These are phyloP conservation scores for Calephelis nemesis DNA, from an alignment of 1,140 invertebrate species.

Conservation along the genomic window DNA sequence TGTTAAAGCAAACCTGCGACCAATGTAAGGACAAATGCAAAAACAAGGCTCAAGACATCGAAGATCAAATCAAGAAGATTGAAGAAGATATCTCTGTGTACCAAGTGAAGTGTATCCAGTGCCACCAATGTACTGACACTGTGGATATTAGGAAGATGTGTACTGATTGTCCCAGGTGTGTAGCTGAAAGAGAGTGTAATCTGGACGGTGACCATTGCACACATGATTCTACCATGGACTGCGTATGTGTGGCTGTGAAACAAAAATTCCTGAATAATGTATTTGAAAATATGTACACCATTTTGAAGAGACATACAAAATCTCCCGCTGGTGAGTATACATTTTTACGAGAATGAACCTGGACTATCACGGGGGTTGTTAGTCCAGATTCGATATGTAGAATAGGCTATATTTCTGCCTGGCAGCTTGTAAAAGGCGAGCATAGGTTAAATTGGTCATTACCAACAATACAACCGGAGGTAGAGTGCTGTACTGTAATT, in stretches of 20 bases:
- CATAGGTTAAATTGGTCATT: no score
- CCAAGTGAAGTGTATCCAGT: slow-evolving; percentile 49
- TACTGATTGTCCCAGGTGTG: slow-evolving; percentile 62
- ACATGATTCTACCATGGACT: slow-evolving; percentile 45
- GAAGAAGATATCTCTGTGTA: slow-evolving; percentile 47
- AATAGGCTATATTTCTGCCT: no score
- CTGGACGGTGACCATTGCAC: slow-evolving; percentile 45
- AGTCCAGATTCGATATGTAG: no score
- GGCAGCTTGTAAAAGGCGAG: no score
- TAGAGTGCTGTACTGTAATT: no score
- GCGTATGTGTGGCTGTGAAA: slow-evolving; percentile 61
- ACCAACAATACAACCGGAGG: no score
- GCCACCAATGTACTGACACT: slow-evolving; percentile 55
- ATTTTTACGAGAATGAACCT: neutral
- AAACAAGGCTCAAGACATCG: slow-evolving; percentile 44
- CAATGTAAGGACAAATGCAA: slow-evolving; percentile 56
- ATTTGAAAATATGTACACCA: slow-evolving; percentile 69
- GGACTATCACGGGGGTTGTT: no score
- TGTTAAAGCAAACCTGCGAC: slow-evolving; percentile 47
- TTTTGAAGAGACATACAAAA: slow-evolving; percentile 53
- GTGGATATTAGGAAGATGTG: slow-evolving; percentile 51
- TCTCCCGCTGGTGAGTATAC: slow-evolving; percentile 21
- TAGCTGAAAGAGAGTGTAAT: slow-evolving; percentile 48
- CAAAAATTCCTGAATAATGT: slow-evolving; percentile 65
- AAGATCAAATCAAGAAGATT: slow-evolving; percentile 50